Evolutionary conservation across 2,797 vertebrate genomes (phyloP).

Genomic region (Manis crassicaudata): DNA sequence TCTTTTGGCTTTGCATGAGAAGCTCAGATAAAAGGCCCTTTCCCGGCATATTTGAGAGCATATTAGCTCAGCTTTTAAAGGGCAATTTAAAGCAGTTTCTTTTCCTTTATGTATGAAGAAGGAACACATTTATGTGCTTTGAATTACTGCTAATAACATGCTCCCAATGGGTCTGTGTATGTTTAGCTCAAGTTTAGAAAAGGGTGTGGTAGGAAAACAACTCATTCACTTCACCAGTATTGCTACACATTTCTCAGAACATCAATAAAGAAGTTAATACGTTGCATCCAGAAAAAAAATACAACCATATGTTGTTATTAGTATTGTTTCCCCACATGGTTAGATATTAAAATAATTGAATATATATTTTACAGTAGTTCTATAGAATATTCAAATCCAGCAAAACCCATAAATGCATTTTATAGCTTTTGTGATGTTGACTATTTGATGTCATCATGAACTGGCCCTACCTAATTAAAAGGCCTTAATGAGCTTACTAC

Average conservation of each 20-base stretch:
- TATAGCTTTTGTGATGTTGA: constrained; percentile 66
- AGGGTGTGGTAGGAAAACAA: constrained; percentile 44
- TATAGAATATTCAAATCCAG: constrained; percentile 58
- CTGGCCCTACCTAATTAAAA: constrained; percentile 79
- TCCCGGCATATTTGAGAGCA: constrained; percentile 44
- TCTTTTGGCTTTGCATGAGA: constrained; percentile 43
- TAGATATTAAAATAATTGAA: constrained; percentile 74
- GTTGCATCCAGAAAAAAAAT: background rate
- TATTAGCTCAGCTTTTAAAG: constrained; percentile 65
- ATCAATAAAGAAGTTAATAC: constrained; percentile 57
- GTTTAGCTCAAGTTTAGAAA: constrained; percentile 54
- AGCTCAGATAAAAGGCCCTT: constrained; percentile 50
- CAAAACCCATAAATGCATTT: constrained; percentile 66
- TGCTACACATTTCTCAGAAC: constrained; percentile 37
- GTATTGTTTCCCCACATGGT: constrained; percentile 54
- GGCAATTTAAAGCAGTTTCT: constrained; percentile 56
- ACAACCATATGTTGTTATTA: constrained; percentile 64
- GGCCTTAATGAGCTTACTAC: constrained; percentile 74
- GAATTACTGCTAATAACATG: constrained; percentile 48
- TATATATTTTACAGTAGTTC: constrained; percentile 59
- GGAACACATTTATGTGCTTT: constrained; percentile 51
- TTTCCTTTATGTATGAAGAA: constrained; percentile 65
- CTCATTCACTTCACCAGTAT: constrained; percentile 21
- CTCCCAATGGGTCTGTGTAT: constrained; percentile 43
- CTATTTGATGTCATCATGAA: constrained; percentile 76